Evolutionary conservation across 2,797 vertebrate genomes (phyloP).

Genomic region (Leptatherina wallacei): DNA sequence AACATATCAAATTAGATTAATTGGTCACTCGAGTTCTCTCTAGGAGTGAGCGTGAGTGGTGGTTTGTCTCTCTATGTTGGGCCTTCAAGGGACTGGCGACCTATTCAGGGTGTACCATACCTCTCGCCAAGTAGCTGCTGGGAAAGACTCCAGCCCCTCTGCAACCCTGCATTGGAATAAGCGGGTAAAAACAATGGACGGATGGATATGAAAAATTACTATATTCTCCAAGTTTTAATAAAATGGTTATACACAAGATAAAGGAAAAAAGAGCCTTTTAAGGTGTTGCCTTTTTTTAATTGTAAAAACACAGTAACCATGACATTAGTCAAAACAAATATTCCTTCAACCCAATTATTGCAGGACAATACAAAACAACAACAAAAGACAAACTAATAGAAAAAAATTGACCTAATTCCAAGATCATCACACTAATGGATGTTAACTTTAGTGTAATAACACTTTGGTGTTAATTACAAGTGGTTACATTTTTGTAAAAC

Average conservation of each 20-base stretch:
- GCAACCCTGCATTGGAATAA: background rate
- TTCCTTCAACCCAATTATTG: conserved; percentile 31
- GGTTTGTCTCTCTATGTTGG: background rate
- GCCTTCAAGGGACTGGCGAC: background rate
- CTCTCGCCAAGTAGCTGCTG: no score
- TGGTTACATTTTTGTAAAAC: conserved; percentile 38
- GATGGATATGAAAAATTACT: no score
- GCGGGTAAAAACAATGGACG: background rate
- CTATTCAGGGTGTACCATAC: background rate
- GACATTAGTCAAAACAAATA: conserved; percentile 44
- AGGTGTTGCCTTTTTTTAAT: conserved; percentile 51
- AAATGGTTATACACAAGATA: background rate
- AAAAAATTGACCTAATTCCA: conserved; percentile 21
- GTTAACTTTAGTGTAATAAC: conserved; percentile 4
- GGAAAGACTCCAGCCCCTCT: no score
- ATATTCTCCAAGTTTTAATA: background rate
- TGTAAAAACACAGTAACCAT: conserved; percentile 48
- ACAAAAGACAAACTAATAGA: conserved; percentile 2
- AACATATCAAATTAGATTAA: no score
- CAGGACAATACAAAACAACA: conserved; percentile 35
- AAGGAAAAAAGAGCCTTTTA: background rate
- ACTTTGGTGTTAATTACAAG: conserved; percentile 23
- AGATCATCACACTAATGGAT: conserved; percentile 21
- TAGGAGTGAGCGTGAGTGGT: background rate
- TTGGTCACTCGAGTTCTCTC: no score